Evolutionary conservation across 2,888 invertebrate species (phyloP).

Genomic region (Psococerastis gibbosa): DNA sequence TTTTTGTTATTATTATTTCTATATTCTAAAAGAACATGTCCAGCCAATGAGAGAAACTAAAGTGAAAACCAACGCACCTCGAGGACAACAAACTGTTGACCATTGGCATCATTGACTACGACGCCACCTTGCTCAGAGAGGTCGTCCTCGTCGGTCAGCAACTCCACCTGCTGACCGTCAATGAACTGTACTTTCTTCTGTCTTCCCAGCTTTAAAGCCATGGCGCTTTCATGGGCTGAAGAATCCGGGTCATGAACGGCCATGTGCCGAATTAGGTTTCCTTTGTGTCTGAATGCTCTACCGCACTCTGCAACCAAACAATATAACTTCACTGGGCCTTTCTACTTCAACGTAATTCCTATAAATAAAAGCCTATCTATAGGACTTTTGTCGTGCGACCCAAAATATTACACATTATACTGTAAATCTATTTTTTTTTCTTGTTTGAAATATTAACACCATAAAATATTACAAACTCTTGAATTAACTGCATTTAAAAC

Average conservation of each 20-base stretch:
- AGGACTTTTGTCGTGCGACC: not conserved
- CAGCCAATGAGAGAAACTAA: too few relatives aligned
- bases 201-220: conserved; percentile 58
- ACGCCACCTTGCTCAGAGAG: conserved; percentile 34
- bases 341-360: not conserved
- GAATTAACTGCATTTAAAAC: too few relatives aligned
- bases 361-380: not conserved
- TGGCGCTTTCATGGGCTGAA: conserved; percentile 47
- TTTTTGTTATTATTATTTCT: too few relatives aligned
- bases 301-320: conserved; percentile 20
- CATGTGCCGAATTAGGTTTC: conserved; percentile 81
- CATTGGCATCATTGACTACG: conserved; percentile 49
- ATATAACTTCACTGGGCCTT: conserved; percentile 5
- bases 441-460: too few relatives aligned
- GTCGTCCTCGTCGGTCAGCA: conserved; percentile 20
- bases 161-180: conserved; percentile 28
- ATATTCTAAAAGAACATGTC: too few relatives aligned
- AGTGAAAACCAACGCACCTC: too few relatives aligned
- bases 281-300: conserved; percentile 52
- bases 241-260: conserved; percentile 79
- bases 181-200: conserved; percentile 55
- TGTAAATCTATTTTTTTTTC: conserved; percentile 4
- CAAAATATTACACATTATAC: not conserved
- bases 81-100: conserved; percentile 74
- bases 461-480: too few relatives aligned